Evolutionary conservation across 1,140 invertebrate species (phyloP).

Genomic region (Neomicropteryx cornuta): DNA sequence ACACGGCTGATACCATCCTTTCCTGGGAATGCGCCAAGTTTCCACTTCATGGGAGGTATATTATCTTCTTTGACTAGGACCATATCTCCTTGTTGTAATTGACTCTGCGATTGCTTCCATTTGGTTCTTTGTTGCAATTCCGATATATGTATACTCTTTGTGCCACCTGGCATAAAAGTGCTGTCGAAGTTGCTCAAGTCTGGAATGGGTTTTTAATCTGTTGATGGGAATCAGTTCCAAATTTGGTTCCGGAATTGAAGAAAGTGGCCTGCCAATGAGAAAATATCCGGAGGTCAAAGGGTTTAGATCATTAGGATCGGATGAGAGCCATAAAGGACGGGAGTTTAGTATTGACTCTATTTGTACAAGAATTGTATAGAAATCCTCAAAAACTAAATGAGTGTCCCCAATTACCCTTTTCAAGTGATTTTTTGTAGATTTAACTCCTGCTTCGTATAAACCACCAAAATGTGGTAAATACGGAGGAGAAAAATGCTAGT

Average conservation of each 20-base stretch:
- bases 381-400: conserved; percentile 15
- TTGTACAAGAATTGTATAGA: conserved; percentile 10
- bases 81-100: conserved; percentile 17
- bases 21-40: too few relatives aligned
- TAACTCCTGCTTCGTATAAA: conserved; percentile 20
- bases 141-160: conserved; percentile 15
- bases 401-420: conserved; percentile 13
- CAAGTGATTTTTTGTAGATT: conserved; percentile 18
- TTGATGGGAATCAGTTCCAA: conserved; percentile 1
- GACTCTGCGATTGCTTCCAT: conserved; percentile 12
- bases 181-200: conserved; percentile 10
- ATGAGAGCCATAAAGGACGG: conserved; percentile 18
- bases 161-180: conserved; percentile 18
- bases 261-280: conserved; percentile 20
- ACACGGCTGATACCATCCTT: too few relatives aligned
- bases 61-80: conserved; percentile 24
- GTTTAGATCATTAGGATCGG: conserved; percentile 16
- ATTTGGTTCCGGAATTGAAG: conserved; percentile 11
- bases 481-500: conserved; percentile 18
- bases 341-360: conserved; percentile 19
- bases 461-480: conserved; percentile 20
- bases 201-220: background rate
- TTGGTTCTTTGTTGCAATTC: conserved; percentile 16
- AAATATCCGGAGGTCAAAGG: conserved; percentile 27
- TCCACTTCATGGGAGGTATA: too few relatives aligned